Evolutionary conservation across 2,113 vertebrate species (phyloP).

Genomic region (Epinephelus lanceolatus): DNA sequence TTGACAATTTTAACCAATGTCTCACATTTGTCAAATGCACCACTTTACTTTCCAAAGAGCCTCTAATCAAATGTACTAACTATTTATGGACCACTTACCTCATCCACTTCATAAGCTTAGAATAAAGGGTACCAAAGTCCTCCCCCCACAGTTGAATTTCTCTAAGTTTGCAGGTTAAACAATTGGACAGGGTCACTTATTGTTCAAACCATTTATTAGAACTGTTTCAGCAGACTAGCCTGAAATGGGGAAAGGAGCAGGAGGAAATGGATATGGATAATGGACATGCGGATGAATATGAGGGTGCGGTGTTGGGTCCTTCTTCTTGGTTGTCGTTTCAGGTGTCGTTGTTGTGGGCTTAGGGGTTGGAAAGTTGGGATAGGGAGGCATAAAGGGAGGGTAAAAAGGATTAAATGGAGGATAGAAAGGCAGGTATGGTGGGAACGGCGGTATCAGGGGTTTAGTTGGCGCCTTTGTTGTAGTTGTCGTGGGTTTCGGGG

Average conservation of each 20-base stretch:
- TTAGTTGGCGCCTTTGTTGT: too few relatives aligned
- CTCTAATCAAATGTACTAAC: too few relatives aligned
- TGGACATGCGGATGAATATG: background rate
- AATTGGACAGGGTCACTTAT: background rate
- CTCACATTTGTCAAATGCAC: too few relatives aligned
- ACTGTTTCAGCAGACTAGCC: background rate
- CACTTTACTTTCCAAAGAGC: too few relatives aligned
- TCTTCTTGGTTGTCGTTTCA: background rate
- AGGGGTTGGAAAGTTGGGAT: background rate
- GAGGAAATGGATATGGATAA: background rate
- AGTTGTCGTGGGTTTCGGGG: too few relatives aligned
- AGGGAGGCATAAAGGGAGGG: background rate
- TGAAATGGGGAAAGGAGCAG: too few relatives aligned
- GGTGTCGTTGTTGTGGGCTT: background rate
- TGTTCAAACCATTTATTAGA: constrained; percentile 39
- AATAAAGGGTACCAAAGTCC: too few relatives aligned
- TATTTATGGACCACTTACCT: too few relatives aligned
- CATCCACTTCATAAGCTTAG: too few relatives aligned
- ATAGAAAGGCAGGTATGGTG: background rate
- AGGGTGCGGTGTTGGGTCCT: rapidly evolving
- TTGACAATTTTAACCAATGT: too few relatives aligned
- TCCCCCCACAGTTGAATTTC: background rate
- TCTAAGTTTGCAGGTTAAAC: background rate
- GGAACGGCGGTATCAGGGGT: background rate
- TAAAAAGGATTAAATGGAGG: background rate